A percentile compares a stretch with the other conserved stretches of the same genome.
Evolutionary conservation across 2,888 invertebrate species (phyloP).

Genomic region (Trichacis sp.): DNA sequence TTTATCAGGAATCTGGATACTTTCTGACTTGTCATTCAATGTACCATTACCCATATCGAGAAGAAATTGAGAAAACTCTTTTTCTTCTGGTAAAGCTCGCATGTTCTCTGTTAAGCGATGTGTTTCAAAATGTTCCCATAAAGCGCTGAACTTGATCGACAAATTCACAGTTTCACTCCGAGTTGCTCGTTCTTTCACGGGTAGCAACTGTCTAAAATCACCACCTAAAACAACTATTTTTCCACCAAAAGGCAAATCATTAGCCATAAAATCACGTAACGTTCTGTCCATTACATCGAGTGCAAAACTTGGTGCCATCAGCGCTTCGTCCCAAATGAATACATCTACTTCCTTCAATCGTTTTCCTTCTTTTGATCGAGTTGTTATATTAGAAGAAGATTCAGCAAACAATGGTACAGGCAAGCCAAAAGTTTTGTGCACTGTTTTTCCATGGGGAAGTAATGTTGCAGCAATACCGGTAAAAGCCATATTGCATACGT

Average conservation of each 20-base stretch:
- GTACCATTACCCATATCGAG: constrained; percentile 28
- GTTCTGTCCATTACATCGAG: constrained; percentile 40
- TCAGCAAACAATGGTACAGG: constrained; percentile 45
- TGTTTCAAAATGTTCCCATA: constrained; percentile 8
- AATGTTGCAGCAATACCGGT: too few species aligned
- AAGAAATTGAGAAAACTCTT: constrained; percentile 21
- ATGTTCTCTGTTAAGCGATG: too few species aligned
- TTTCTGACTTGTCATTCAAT: constrained; percentile 22
- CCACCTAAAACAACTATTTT: too few species aligned
- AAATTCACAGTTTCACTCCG: constrained; percentile 27
- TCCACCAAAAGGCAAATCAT: constrained; percentile 22
- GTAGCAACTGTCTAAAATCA: constrained; percentile 21
- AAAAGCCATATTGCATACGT: too few species aligned
- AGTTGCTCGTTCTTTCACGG: constrained; percentile 19
- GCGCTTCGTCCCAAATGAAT: too few species aligned
- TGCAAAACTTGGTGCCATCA: constrained; percentile 43
- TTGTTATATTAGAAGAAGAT: constrained; percentile 38
- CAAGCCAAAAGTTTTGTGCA: constrained; percentile 57
- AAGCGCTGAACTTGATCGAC: constrained; percentile 18
- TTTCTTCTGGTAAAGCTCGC: too few species aligned
- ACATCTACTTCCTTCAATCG: too few species aligned
- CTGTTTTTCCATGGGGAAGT: constrained; percentile 58
- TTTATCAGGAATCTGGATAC: constrained; percentile 18
- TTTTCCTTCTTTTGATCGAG: too few species aligned
- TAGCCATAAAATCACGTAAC: constrained; percentile 42